Evolutionary conservation across 2,797 vertebrate genomes (phyloP).

Genomic region (Argya squamiceps): DNA sequence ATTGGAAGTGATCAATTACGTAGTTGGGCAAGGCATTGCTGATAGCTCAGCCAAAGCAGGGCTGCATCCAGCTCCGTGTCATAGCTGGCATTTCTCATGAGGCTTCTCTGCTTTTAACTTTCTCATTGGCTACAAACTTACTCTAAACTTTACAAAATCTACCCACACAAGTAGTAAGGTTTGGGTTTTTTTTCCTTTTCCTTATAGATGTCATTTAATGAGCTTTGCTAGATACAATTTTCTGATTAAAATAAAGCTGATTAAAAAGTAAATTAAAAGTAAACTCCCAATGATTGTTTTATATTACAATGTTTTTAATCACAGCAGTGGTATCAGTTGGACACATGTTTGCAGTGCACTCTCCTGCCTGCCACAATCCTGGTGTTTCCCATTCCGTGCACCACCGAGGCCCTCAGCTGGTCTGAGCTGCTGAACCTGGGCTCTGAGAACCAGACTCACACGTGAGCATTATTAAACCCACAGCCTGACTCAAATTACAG

Average conservation of each 20-base stretch:
- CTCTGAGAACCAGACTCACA: neutral
- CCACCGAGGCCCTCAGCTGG: neutral
- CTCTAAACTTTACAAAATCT: neutral
- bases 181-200: neutral
- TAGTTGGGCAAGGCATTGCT: neutral
- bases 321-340: slow-evolving; percentile 18
- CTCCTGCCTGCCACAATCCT: neutral
- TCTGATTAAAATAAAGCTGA: slow-evolving; percentile 77
- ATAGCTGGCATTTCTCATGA: neutral
- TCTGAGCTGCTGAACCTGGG: neutral
- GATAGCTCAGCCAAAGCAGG: neutral
- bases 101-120: neutral
- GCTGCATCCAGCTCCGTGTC: neutral
- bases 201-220: slow-evolving; percentile 59
- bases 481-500: neutral
- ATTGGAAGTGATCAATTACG: neutral
- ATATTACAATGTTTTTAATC: slow-evolving; percentile 41
- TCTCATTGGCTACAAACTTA: neutral
- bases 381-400: neutral
- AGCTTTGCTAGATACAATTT: slow-evolving; percentile 72
- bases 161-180: neutral
- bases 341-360: slow-evolving; percentile 37
- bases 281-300: slow-evolving; percentile 69
- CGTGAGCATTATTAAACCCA: neutral
- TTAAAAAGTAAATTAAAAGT: slow-evolving; percentile 78